Conservation (phyloP, 2,113 vertebrate species). For the Charina bottae region DNA sequence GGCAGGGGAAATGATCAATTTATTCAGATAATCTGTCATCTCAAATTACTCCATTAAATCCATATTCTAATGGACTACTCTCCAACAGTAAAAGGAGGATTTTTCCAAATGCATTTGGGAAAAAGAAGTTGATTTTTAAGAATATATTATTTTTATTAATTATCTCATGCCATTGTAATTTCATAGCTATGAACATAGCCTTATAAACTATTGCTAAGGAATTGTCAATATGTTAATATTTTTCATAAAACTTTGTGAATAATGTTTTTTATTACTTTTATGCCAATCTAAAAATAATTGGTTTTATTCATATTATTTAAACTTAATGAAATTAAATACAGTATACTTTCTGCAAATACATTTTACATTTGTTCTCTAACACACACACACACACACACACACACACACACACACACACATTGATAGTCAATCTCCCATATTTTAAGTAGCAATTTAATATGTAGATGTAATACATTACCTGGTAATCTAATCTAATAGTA, state of each 20-base stretch:
- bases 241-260: slow-evolving; percentile 46
- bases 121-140: slow-evolving; percentile 13
- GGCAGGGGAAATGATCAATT: slow-evolving; percentile 45
- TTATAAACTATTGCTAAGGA: slow-evolving; percentile 42
- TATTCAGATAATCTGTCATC: slow-evolving; percentile 25
- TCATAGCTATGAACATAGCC: slow-evolving; percentile 22
- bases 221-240: slow-evolving; percentile 29
- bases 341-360: slow-evolving; percentile 56
- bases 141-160: slow-evolving; percentile 41
- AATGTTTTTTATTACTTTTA: slow-evolving; percentile 18
- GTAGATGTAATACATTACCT: slow-evolving; percentile 78
- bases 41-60: slow-evolving; percentile 29
- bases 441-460: slow-evolving; percentile 76
- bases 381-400: slow-evolving; percentile 23
- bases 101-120: slow-evolving; percentile 32
- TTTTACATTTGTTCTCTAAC: slow-evolving; percentile 44
- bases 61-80: not conserved
- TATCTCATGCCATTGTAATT: slow-evolving; percentile 42
- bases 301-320: slow-evolving; percentile 57
- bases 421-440: slow-evolving; percentile 51
- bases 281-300: slow-evolving; percentile 50
- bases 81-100: not conserved
- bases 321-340: slow-evolving; percentile 36
- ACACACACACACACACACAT: not conserved
- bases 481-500: slow-evolving; percentile 79